phyloP scores from a whole-genome alignment of 2,888 invertebrate genomes.

The Agrotis ipsilon region DNA sequence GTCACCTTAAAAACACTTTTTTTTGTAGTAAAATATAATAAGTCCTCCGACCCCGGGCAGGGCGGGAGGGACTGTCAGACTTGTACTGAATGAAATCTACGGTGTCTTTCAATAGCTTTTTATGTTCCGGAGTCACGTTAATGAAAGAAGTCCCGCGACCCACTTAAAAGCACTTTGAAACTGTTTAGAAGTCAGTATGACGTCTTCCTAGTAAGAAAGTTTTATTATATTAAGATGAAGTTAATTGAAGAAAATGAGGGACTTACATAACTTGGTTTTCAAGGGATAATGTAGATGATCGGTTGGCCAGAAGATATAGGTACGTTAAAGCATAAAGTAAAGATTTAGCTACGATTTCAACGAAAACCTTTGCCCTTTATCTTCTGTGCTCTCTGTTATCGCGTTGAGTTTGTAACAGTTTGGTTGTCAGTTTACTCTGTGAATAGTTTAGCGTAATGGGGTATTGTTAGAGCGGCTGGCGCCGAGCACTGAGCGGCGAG shows the following conservation, averaged over 20 bases:
- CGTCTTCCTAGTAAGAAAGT: slow-evolving; percentile 3
- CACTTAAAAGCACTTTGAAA: background rate
- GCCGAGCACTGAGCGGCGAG: slow-evolving; percentile 59
- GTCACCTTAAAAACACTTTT: no score
- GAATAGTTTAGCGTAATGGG: slow-evolving; percentile 74
- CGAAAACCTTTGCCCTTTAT: slow-evolving; percentile 30
- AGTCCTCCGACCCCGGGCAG: no score
- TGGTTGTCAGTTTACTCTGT: slow-evolving; percentile 65
- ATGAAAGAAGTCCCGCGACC: no score
- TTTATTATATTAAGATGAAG: slow-evolving; percentile 18
- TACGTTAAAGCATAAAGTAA: background rate
- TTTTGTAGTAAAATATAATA: no score
- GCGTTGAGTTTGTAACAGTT: slow-evolving; percentile 49
- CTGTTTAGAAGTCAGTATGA: background rate
- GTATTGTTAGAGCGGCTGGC: slow-evolving; percentile 75
- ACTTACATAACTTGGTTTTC: background rate
- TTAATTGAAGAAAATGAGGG: slow-evolving; percentile 3
- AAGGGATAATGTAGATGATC: background rate
- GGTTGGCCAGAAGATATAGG: background rate
- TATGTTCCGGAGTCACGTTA: no score
- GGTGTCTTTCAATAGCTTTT: no score
- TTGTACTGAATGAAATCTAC: no score
- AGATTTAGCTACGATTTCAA: slow-evolving; percentile 21
- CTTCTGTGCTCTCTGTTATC: slow-evolving; percentile 31
- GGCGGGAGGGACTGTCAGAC: no score